phyloP scores from a whole-genome alignment of 2,888 invertebrate genomes.

The Bimastos eiseni region DNA sequence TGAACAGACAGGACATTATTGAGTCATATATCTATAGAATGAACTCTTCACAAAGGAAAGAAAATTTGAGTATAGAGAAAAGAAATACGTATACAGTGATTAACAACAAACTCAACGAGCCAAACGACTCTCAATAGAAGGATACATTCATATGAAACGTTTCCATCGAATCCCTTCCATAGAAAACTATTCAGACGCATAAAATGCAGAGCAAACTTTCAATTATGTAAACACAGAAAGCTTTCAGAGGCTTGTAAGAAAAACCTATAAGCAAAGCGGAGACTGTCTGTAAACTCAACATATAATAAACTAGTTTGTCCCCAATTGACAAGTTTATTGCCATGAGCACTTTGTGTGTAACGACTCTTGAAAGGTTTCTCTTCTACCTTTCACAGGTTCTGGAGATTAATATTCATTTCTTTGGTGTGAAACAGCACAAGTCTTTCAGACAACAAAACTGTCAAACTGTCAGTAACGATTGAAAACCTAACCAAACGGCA shows the following conservation, averaged over 20 bases:
- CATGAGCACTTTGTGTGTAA: neutral
- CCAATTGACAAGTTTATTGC: neutral
- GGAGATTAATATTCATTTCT: neutral
- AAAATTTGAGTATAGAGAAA: neutral
- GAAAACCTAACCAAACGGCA: neutral
- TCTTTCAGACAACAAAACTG: neutral
- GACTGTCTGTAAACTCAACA: neutral
- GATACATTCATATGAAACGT: no score
- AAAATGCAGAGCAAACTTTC: neutral
- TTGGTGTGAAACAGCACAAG: neutral
- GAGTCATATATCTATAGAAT: no score
- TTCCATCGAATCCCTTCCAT: no score
- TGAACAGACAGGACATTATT: no score
- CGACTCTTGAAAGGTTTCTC: neutral
- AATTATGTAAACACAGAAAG: neutral
- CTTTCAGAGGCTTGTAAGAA: neutral
- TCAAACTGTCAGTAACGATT: no score
- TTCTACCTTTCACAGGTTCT: neutral
- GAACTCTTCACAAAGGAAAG: neutral
- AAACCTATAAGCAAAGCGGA: neutral
- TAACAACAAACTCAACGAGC: neutral
- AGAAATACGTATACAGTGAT: neutral
- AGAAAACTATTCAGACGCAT: no score
- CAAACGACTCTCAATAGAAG: no score
- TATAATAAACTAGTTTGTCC: neutral